Conservation (phyloP, 2,888 invertebrate species). For the Diarsia rubi region DNA sequence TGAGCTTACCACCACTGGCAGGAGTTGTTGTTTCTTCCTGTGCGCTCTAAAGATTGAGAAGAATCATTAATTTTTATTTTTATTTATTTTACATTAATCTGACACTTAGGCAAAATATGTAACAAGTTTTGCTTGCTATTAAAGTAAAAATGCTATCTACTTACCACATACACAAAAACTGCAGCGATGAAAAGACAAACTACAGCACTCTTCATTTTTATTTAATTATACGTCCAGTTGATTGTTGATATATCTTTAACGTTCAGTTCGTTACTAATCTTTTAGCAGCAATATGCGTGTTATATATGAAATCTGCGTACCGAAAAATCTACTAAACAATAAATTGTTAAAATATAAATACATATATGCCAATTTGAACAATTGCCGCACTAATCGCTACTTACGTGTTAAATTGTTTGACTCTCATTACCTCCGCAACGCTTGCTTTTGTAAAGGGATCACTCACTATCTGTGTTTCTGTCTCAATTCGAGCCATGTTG, state of each 20-base stretch:
- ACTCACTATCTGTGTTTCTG: conserved; percentile 36
- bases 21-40: too few species aligned
- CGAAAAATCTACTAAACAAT: conserved; percentile 20
- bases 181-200: conserved; percentile 43
- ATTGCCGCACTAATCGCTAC: conserved; percentile 35
- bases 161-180: conserved; percentile 57
- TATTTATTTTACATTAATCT: too few species aligned
- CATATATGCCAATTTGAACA: conserved; percentile 51
- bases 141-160: conserved; percentile 18
- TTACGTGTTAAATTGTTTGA: conserved; percentile 33
- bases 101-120: not conserved
- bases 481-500: conserved; percentile 18
- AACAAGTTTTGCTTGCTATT: not conserved
- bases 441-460: conserved; percentile 44
- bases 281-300: not conserved
- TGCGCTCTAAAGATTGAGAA: conserved; percentile 28
- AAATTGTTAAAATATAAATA: conserved; percentile 29
- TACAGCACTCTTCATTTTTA: conserved; percentile 57
- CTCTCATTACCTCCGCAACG: conserved; percentile 23
- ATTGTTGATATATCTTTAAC: conserved; percentile 5
- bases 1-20: conserved; percentile 2
- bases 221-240: not conserved
- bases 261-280: conserved; percentile 36
- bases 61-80: not conserved
- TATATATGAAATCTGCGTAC: conserved; percentile 53